phyloP scores from a whole-genome alignment of 2,113 vertebrate genomes.

The Benitochromis conjunctus region DNA sequence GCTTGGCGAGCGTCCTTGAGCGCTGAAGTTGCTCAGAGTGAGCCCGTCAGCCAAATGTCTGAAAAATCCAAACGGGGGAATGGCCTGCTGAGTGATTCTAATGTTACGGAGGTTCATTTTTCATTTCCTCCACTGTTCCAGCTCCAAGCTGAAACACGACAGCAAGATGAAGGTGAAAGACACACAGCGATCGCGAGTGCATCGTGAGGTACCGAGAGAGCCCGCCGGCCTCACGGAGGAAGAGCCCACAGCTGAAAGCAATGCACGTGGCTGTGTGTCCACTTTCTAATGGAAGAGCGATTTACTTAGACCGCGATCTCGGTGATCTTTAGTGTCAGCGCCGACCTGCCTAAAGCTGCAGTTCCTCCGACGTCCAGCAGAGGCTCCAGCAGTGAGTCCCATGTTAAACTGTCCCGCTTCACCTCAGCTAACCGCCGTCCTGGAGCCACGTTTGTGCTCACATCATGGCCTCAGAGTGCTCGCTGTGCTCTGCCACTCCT shows the following conservation, averaged over 20 bases:
- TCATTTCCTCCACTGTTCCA: background rate
- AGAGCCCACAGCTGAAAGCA: background rate
- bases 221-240: background rate
- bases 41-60: background rate
- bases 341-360: background rate
- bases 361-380: background rate
- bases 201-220: background rate
- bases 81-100: background rate
- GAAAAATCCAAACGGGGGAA: background rate
- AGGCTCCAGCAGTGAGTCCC: background rate
- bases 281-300: too few relatives aligned
- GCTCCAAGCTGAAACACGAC: background rate
- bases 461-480: background rate
- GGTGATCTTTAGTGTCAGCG: background rate
- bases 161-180: background rate
- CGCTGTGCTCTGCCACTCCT: background rate
- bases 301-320: background rate
- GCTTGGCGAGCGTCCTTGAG: background rate
- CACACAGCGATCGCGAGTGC: too few relatives aligned
- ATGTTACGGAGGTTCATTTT: background rate
- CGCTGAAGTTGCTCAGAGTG: background rate
- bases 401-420: background rate
- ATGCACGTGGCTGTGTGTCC: too few relatives aligned
- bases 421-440: background rate
- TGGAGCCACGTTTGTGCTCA: rapidly evolving